Evolutionary conservation across 2,888 invertebrate genomes (phyloP), one percentile per base, ranked within the genome.

Genomic region (Caenorhabditis parvicauda): DNA sequence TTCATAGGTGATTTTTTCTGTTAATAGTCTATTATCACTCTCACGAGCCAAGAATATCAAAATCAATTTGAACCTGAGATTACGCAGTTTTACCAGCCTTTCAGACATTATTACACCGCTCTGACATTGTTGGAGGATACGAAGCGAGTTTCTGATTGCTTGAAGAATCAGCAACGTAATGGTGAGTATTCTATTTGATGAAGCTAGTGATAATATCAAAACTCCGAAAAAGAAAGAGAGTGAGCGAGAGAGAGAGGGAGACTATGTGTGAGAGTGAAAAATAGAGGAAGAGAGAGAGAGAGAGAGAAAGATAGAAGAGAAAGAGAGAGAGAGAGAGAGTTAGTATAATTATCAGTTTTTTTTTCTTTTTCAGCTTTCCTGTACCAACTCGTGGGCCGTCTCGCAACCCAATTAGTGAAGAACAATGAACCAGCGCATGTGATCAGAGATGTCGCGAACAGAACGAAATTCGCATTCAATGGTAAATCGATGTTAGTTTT

Each of bases 61-160:
- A n/a, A n/a, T n/a, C n/a, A n/a, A n/a, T n/a, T n/a, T 9, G 35
- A 12, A 12, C 35, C 9, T 32, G 9, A 9, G 9, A 12, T 32
- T 12, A 32, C n/a, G 9, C 9, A 32, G n/a, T 32, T 32, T 32
- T 32, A 32, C 35, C n/a, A n/a, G 35, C n/a, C n/a, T n/a, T 32
- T 32, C 35, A 32, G 61, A 14, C 66, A 69, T 47, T 75, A 70
- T 45, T 74, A 70, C 48, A 66, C 71, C 7, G 71, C 75, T 5
- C 41, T 71, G 1, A 45, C 65, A 0, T 43, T 75, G 9, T 19
- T 74, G 37, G 70, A 74, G 38, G 60, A 60, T 6, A 59, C 59
- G 24, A 67, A 57, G 35, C 29, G 59, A 41, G 58, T 70, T 1
- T 49, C 60, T 1, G 61, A 67, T n/a, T 65, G 61, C 38, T 21